phyloP scores from a whole-genome alignment of 2,888 invertebrate genomes.

The Petrolisthes manimaculis region DNA sequence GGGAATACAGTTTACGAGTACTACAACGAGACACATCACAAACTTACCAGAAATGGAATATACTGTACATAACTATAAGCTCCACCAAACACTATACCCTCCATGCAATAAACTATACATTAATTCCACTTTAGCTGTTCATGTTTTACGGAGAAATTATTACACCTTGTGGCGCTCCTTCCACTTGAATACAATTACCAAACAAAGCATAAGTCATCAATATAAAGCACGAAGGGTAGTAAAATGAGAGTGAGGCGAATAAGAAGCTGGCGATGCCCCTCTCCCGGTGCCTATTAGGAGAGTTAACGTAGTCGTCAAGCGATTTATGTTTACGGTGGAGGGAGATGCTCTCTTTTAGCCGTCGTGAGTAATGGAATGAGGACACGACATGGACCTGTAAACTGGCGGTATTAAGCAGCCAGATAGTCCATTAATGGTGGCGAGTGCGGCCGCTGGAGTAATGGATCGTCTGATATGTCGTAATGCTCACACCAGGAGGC shows the following conservation, averaged over 20 bases:
- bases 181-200: slow-evolving; percentile 11
- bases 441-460: slow-evolving; percentile 54
- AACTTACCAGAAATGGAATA: no score
- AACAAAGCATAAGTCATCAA: slow-evolving; percentile 12
- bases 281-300: slow-evolving; percentile 34
- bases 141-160: background rate
- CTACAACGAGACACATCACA: no score
- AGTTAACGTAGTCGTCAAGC: slow-evolving; percentile 49
- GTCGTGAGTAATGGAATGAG: slow-evolving; percentile 57
- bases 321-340: slow-evolving; percentile 43
- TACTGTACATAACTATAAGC: no score
- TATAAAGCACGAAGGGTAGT: background rate
- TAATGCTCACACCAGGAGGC: slow-evolving; percentile 50
- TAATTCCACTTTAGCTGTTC: background rate
- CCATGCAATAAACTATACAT: background rate
- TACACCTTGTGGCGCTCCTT: background rate
- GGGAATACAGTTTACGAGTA: no score
- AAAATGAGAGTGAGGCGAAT: background rate
- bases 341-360: slow-evolving; percentile 50
- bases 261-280: background rate
- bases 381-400: slow-evolving; percentile 60
- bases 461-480: slow-evolving; percentile 59
- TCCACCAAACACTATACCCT: no score
- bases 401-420: slow-evolving; percentile 59
- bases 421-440: slow-evolving; percentile 57